phyloP scores from a whole-genome alignment of 2,113 vertebrate species.

The Erythrolamprus reginae region DNA sequence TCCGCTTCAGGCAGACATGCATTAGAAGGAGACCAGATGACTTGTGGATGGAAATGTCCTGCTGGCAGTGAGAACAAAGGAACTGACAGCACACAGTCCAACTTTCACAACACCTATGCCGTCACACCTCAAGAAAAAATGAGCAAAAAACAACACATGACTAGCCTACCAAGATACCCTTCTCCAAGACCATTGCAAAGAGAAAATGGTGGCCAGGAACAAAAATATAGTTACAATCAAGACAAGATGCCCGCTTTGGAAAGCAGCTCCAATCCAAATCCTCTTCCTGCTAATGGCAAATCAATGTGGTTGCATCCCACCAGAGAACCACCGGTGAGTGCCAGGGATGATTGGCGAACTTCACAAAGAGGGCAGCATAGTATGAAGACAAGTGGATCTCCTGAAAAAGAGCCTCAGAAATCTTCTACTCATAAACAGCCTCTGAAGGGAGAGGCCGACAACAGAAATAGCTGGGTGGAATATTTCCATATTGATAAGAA shows the following conservation, averaged over 20 bases:
- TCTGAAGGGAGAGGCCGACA: background rate
- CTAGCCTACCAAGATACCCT: constrained; percentile 60
- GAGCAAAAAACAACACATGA: constrained; percentile 14
- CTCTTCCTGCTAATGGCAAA: background rate
- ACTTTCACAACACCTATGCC: background rate
- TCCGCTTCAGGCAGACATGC: constrained; percentile 63
- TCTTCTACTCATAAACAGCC: constrained; percentile 9
- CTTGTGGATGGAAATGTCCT: constrained; percentile 27
- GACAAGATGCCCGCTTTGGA: constrained; percentile 21
- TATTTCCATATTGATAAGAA: constrained; percentile 54
- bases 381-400: accelerated
- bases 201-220: constrained; percentile 60
- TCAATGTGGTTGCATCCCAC: background rate
- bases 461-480: constrained; percentile 9
- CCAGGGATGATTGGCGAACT: background rate
- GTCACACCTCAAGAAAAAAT: background rate
- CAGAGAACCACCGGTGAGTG: constrained; percentile 20
- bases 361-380: constrained; percentile 9
- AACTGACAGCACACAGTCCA: background rate
- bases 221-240: constrained; percentile 24
- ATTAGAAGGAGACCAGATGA: constrained; percentile 57
- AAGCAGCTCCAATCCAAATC: constrained; percentile 5
- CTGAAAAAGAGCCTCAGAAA: constrained; percentile 26
- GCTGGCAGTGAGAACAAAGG: background rate
- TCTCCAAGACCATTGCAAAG: constrained; percentile 59